Conservation (phyloP, 2,113 vertebrate genomes). For the Hyla sarda region DNA sequence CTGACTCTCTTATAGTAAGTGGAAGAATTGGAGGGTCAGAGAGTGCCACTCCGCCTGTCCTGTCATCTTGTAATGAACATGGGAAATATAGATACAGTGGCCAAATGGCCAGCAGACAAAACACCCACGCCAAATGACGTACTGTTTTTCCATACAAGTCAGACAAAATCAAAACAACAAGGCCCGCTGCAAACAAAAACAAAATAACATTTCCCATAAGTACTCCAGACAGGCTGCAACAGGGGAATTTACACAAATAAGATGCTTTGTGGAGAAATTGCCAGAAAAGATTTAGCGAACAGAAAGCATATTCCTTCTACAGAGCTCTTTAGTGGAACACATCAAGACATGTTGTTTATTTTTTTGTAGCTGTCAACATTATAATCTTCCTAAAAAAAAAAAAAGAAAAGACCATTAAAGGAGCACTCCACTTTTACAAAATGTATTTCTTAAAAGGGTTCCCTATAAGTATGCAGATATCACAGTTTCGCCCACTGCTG, state of each 20-base stretch:
- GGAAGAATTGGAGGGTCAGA: slow-evolving; percentile 74
- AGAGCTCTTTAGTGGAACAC: not conserved
- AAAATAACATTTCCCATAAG: slow-evolving; percentile 86
- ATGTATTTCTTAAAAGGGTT: not conserved
- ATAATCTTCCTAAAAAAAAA: not conserved
- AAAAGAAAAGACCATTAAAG: too few relatives aligned
- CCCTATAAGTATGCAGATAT: too few relatives aligned
- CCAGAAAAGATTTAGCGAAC: slow-evolving; percentile 34
- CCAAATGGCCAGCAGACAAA: slow-evolving; percentile 85
- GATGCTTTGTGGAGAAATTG: slow-evolving; percentile 30
- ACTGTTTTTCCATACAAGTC: slow-evolving; percentile 84
- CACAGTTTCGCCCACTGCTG: not conserved
- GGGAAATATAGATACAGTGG: slow-evolving; percentile 81
- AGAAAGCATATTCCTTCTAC: slow-evolving; percentile 1
- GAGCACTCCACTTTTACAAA: not conserved
- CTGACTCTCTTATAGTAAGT: slow-evolving; percentile 78
- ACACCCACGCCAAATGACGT: slow-evolving; percentile 83
- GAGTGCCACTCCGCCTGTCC: slow-evolving; percentile 76
- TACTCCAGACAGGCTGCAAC: slow-evolving; percentile 78
- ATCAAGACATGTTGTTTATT: not conserved
- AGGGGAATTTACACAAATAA: slow-evolving; percentile 56
- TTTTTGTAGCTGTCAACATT: not conserved
- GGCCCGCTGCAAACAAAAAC: slow-evolving; percentile 86
- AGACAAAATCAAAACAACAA: slow-evolving; percentile 88
- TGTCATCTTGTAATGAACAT: slow-evolving; percentile 83